Conservation (phyloP, 2,888 invertebrate genomes). For the Gibbula magus region DNA sequence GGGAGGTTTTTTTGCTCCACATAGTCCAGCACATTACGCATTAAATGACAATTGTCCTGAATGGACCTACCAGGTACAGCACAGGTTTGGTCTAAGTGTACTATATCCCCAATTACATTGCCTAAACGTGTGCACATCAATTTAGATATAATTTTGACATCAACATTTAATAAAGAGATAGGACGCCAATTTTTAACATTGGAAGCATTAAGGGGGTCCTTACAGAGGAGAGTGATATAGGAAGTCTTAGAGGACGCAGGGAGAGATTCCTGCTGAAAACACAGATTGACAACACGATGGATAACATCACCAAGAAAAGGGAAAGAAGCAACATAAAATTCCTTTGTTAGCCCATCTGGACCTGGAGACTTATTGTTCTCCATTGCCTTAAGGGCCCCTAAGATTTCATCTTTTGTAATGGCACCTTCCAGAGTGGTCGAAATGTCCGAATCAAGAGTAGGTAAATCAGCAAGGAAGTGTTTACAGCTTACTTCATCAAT, state of each 20-base stretch:
- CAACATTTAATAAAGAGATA: slow-evolving; percentile 47
- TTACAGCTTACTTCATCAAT: slow-evolving; percentile 9
- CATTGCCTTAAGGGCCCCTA: slow-evolving; percentile 32
- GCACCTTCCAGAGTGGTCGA: not conserved
- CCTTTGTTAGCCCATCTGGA: slow-evolving; percentile 44
- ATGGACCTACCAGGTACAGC: slow-evolving; percentile 45
- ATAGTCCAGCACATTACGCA: slow-evolving; percentile 44
- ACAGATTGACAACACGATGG: slow-evolving; percentile 22
- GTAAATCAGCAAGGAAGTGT: slow-evolving; percentile 18
- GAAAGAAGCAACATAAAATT: slow-evolving; percentile 41
- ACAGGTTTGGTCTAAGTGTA: slow-evolving; percentile 47
- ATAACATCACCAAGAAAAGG: slow-evolving; percentile 32
- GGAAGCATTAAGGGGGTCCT: slow-evolving; percentile 36
- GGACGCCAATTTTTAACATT: slow-evolving; percentile 47
- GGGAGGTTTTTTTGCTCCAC: slow-evolving; percentile 38
- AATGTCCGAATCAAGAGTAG: slow-evolving; percentile 10
- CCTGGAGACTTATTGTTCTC: slow-evolving; percentile 45
- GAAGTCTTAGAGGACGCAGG: slow-evolving; percentile 29
- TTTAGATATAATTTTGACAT: slow-evolving; percentile 50
- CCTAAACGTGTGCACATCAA: slow-evolving; percentile 38
- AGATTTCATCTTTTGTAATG: slow-evolving; percentile 8
- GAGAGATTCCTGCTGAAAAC: slow-evolving; percentile 29
- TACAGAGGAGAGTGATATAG: slow-evolving; percentile 43
- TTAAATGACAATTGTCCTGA: slow-evolving; percentile 46
- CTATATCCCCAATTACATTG: slow-evolving; percentile 34